These are phyloP conservation scores for Heteronetta atricapilla DNA, from an alignment of 2,113 vertebrate species.

Conservation along the genomic window DNA sequence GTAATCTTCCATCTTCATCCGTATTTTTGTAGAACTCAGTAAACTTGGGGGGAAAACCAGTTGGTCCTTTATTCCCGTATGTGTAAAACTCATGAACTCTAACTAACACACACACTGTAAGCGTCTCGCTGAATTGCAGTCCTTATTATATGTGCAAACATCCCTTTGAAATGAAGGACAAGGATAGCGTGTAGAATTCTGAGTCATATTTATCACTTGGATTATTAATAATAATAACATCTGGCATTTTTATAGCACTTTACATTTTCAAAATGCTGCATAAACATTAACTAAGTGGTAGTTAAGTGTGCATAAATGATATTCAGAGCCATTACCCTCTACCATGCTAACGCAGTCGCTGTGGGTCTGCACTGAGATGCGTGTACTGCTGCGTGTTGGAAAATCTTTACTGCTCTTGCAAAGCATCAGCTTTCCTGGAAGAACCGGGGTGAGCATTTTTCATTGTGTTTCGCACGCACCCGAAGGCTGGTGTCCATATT, in stretches of 20 bases:
- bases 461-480: conserved; percentile 48
- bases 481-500: conserved; percentile 49
- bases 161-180: conserved; percentile 17
- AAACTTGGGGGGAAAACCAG: neutral
- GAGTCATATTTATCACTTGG: conserved; percentile 50
- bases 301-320: conserved; percentile 62
- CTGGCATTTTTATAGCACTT: conserved; percentile 61
- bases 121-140: neutral
- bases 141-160: neutral
- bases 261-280: conserved; percentile 53
- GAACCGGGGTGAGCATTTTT: conserved; percentile 58
- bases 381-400: conserved; percentile 17
- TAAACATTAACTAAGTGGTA: conserved; percentile 67
- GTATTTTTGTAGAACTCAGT: neutral
- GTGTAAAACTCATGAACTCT: neutral
- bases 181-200: conserved; percentile 22
- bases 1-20: neutral
- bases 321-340: conserved; percentile 58
- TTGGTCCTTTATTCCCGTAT: neutral
- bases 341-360: neutral
- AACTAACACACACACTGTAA: neutral
- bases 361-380: conserved; percentile 4
- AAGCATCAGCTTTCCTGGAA: conserved; percentile 60
- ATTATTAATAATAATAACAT: conserved; percentile 55
- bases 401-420: conserved; percentile 54